Evolutionary conservation across 1,140 invertebrate species (phyloP).

Genomic region (Maniola jurtina): DNA sequence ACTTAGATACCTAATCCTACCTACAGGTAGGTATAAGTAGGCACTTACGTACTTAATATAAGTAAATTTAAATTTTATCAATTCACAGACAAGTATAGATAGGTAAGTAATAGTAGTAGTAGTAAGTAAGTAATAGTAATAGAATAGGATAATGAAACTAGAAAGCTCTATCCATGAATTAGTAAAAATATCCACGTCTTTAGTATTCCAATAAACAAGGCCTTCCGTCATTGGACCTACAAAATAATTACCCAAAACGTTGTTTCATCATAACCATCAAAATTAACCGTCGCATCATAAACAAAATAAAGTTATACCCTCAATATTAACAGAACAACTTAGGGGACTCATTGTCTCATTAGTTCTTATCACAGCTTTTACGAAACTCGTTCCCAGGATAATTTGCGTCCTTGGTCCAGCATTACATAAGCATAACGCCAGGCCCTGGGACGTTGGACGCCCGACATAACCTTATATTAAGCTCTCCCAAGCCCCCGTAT

Average conservation of each 20-base stretch:
- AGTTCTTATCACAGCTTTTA: constrained; percentile 70
- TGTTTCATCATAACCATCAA: constrained; percentile 48
- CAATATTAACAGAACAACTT: constrained; percentile 64
- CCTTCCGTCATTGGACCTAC: constrained; percentile 1
- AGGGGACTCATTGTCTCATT: constrained; percentile 67
- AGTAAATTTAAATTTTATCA: no score
- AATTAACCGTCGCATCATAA: constrained; percentile 59
- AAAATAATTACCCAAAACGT: constrained; percentile 26
- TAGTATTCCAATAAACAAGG: constrained; percentile 11
- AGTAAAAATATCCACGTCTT: no score
- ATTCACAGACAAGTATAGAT: no score
- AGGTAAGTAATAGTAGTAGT: no score
- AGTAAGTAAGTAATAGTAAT: no score
- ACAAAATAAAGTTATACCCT: constrained; percentile 66
- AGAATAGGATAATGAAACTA: no score
- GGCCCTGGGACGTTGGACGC: constrained; percentile 49
- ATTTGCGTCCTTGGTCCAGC: constrained; percentile 73
- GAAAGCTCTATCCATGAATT: no score
- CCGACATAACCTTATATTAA: constrained; percentile 71
- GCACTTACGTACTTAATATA: no score
- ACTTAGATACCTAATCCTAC: no score
- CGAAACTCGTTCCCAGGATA: constrained; percentile 70
- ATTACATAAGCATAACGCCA: constrained; percentile 56
- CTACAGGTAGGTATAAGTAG: no score
- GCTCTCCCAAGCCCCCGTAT: constrained; percentile 65